Base-by-base conservation (phyloP, 2,888 invertebrate species). In the Acronicta leporina region DNA sequence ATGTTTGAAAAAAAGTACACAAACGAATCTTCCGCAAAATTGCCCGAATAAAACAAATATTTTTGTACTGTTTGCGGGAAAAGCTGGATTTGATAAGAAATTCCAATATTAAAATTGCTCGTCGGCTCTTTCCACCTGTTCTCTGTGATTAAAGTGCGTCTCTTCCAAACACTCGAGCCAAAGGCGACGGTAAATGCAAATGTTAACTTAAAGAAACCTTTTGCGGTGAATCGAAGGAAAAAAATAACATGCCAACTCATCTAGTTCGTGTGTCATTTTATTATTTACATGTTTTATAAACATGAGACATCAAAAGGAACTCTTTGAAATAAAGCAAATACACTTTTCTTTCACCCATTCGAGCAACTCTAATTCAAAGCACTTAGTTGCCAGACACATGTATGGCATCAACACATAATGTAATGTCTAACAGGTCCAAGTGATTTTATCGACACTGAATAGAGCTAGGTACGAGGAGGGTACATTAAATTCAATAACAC, bases 401-500 rank as follows among this genome's bases (percentile, higher is more conserved):
- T 46, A 62, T 48, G 60, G 63, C 64, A 62, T 65, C 68, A 69
- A 73, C 68, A 68, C 70, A 77, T 67, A 77, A 67, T 60, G 81
- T 74, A 80, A 81, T 80, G 73, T 74, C 75, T 81, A 78, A 80
- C 84, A 79, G 79, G 71, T 85, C 84, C 83, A 82, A 88, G 87
- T 89, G 89, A 91, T 90, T 88, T 88, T 87, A 89, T 91, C 87
- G 87, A 83, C 86, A 86, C 86, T 85, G 88, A 88, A 88, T 87
- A 86, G 87, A 87, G 82, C 85, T 89, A 89, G 87, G 88, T 87
- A 87, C 84, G 84, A 81, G 83, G 83, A 88, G 88, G 90, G 91
- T 92, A 92, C 91, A 92, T 93, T 93, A 93, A 93, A 94, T 93
- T 94, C 92, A 93, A 94, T 94, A 94, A 94, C 92, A 87, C 88